A percentile compares a stretch with the other conserved stretches of the same genome.
phyloP scores from a whole-genome alignment of 2,797 vertebrate genomes.

The Lepus townsendii region DNA sequence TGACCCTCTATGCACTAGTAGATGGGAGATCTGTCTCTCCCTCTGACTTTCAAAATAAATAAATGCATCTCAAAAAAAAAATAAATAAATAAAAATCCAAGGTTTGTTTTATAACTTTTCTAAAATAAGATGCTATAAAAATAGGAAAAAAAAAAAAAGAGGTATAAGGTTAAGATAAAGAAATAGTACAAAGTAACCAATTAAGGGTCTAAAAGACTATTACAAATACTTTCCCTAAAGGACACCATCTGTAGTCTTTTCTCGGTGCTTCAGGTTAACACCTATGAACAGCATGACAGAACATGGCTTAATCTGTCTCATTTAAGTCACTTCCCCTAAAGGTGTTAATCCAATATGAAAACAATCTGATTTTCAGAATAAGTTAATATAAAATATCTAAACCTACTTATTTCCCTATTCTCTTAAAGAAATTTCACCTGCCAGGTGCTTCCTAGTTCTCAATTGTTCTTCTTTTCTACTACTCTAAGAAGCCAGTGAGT shows the following conservation, averaged over 20 bases:
- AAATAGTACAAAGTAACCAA: background rate
- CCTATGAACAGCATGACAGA: background rate
- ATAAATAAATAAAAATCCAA: too few relatives aligned
- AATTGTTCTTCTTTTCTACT: background rate
- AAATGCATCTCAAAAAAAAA: too few relatives aligned
- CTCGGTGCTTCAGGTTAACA: background rate
- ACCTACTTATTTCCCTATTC: background rate
- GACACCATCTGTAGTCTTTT: background rate
- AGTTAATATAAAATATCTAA: background rate
- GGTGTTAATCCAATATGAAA: background rate
- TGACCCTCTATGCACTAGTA: too few relatives aligned
- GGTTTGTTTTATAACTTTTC: background rate
- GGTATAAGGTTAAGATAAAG: background rate
- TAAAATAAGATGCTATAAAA: slow-evolving; percentile 19
- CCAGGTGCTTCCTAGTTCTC: slow-evolving; percentile 25
- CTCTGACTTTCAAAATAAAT: too few relatives aligned
- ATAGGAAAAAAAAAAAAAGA: background rate
- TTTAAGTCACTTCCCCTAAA: background rate
- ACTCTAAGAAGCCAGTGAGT: background rate
- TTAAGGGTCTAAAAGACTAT: background rate
- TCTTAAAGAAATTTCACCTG: background rate
- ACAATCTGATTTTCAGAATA: background rate
- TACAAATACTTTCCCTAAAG: background rate
- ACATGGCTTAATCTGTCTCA: background rate
- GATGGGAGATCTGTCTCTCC: too few relatives aligned